Base-by-base conservation (phyloP, 1,140 invertebrate species). In the Microplitis demolitor region DNA sequence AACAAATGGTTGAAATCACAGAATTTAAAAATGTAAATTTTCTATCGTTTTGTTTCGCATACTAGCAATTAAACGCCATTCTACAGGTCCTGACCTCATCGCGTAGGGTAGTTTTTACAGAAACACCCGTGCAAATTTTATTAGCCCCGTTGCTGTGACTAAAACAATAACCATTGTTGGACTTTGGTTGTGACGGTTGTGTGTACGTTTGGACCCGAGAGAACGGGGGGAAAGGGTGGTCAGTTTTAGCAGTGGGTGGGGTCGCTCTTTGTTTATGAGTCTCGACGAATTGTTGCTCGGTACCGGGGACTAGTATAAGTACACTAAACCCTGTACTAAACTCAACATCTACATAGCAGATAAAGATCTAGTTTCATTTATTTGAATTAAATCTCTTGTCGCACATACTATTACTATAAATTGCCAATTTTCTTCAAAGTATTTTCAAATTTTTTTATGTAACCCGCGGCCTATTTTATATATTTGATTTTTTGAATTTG, bases 141-240 rank as follows among this genome's bases (percentile, higher is more conserved):
- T 81, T 80, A 79, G 74, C 66, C 24, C 39, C 37, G 66, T 66
- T 66, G 58, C 63, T 66, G 50, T 64, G 69, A 66, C 63, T 75
- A 74, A 79, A 79, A 82, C 80, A 82, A 83, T 83, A 82, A 82
- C 77, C 79, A 80, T 83, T 83, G 80, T 82, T 79, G 73, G 78
- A 78, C 70, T 75, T 75, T 74, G 54, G 64, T 73, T 9, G 35
- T 39, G 66, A 71, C 64, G 77, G 71, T 80, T 77, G 13, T 69
- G 34, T 63, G 51, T 34, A 70, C 66, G 37, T 60, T 74, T 67
- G 68, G 70, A 74, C 68, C 61, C 66, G 11, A 73, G 64, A 69
- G 68, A 74, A 73, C 71, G 62, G n/a, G 67, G 61, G 39, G 5
- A 45, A 45, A 9, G 39, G 39, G 39, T 6, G 39, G 24, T 24